Evolutionary conservation across 2,888 invertebrate genomes (phyloP).

Genomic region (Timema cristinae): DNA sequence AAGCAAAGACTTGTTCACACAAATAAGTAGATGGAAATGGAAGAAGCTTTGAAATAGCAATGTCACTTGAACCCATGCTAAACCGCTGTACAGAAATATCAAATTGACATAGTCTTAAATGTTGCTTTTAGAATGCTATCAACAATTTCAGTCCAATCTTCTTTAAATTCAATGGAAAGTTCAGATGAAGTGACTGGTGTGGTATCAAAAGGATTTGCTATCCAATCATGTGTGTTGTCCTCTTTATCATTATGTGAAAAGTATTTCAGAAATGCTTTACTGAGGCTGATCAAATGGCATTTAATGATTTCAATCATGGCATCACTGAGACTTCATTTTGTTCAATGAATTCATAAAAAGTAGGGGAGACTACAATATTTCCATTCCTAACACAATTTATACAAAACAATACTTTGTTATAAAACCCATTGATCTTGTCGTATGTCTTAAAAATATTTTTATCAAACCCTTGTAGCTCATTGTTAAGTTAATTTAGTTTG

Average conservation of each 20-base stretch:
- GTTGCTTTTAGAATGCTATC: too few relatives aligned
- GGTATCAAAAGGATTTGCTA: conserved; percentile 2
- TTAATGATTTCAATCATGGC: not conserved
- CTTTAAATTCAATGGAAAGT: too few relatives aligned
- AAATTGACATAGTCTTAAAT: too few relatives aligned
- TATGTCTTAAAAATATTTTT: conserved; percentile 11
- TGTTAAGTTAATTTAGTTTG: conserved; percentile 7
- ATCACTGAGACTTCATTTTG: conserved; percentile 2
- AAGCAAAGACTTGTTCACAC: too few relatives aligned
- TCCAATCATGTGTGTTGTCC: not conserved
- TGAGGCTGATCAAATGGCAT: not conserved
- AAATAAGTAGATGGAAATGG: too few relatives aligned
- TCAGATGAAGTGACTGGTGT: not conserved
- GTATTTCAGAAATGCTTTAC: not conserved
- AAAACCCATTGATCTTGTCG: not conserved
- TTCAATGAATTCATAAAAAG: not conserved
- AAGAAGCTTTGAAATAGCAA: too few relatives aligned
- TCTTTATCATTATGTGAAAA: too few relatives aligned
- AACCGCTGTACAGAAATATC: too few relatives aligned
- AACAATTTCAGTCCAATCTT: too few relatives aligned
- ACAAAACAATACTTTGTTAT: not conserved
- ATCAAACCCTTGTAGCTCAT: not conserved
- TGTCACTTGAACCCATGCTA: too few relatives aligned
- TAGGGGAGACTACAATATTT: not conserved
- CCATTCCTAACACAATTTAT: not conserved